Evolutionary conservation across 2,888 invertebrate genomes (phyloP), one percentile per base, ranked within the genome.

Genomic region (Fragum fragum): DNA sequence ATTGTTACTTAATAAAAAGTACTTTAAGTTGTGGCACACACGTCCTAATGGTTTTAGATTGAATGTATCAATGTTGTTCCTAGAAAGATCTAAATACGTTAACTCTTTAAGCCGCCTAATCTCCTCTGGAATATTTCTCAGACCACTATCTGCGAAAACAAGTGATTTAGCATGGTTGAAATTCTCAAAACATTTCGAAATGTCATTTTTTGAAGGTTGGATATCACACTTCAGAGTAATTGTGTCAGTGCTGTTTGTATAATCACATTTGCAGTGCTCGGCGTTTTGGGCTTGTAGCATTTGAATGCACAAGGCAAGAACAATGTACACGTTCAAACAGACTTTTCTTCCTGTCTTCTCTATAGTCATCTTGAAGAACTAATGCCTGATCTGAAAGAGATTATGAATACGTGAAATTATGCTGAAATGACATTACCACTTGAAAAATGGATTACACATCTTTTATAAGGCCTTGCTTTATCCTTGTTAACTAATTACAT

Each of bases 1-100:
- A 26, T 83, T 83, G 39, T 26, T 66, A 69, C 80, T 47, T 9
- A 83, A 28, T 66, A 32, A 14, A 7, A 83, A 18, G 1, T 7
- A 5, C 21, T 61, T 29, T n/a, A 83, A 21, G 9, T 53, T 70
- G 23, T 18, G 42, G 47, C 83, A 83, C 0, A 59, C 42, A 1
- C 68, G n/a, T 47, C 18, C n/a, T 3, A 32, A n/a, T 9, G 18
- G n/a, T 21, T 18, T 59, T 16, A 79, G 73, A 59, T 76, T 57
- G 1, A 72, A 11, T 0, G 23, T 7, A n/a, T 42, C 28, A 21
- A 83, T 39, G n/a, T 29, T 23, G 68, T 83, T 83, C 28, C 74
- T 6, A 0, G 79, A 74, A 7, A 83, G 53, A 28, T 83, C 77
- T 23, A 79, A 23, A 71, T 47, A 0, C 9, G 3, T 36, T 21